Base-by-base conservation (phyloP, 2,797 vertebrate genomes). In the Orientallactaga sibirica region DNA sequence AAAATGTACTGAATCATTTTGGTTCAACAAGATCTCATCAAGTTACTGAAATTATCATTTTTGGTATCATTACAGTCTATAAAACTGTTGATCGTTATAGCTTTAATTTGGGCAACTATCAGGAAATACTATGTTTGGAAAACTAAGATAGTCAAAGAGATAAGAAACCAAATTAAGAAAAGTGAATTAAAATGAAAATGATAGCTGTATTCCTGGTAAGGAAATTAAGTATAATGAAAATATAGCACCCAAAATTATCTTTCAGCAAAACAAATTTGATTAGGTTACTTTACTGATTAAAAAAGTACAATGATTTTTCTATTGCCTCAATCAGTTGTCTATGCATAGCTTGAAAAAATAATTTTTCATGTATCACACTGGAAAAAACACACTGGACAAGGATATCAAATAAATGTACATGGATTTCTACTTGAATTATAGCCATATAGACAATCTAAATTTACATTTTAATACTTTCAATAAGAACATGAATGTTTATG, bases 221-320 rank as follows among this genome's bases (percentile, higher is more conserved):
- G 74, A 95, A 94, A 95, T 94, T 93, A 94, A 96, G 73, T 82
- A 88, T 68, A 94, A 95, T 91, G 61, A 94, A 96, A 87, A 87
- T 89, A 78, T 12, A 92, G 24, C 52, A 78, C 19, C 88, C 81
- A 75, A 87, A 93, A 87, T 61, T 85, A 92, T 75, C 43, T 52
- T 93, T 95, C 73, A 43, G 27, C 33, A 93, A 81, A 96, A 87
- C 92, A 74, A 88, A 91, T 82, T n/a, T 75, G 84, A 75, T 91
- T 92, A 84, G 27, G 29, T 74, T 88, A 88, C 22, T 94, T 77
- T 16, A 74, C 29, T 87, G 29, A 86, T n/a, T 78, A 74, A 43
- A 71, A 91, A 88, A 79, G 0, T 86, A 66, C 20, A 41, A 8
- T 62, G 55, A 86, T 37, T 86, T 89, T 6, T 27, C 7, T 86